phyloP scores from a whole-genome alignment of 2,113 vertebrate genomes.

The Silurus meridionalis region DNA sequence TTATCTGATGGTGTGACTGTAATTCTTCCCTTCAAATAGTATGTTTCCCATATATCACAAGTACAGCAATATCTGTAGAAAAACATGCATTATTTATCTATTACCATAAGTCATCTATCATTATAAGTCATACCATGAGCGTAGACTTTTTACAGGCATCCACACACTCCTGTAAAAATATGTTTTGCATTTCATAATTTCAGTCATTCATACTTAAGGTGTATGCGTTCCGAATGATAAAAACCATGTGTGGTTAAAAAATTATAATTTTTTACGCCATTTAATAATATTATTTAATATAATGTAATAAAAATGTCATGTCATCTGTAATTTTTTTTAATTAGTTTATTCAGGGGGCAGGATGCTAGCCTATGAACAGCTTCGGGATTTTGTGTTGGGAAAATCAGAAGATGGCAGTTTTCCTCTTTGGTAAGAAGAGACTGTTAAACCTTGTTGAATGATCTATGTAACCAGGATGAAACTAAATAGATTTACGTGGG shows the following conservation, averaged over 20 bases:
- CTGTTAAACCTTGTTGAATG: neutral
- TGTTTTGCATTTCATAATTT: too few relatives aligned
- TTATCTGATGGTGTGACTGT: too few relatives aligned
- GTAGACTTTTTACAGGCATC: too few relatives aligned
- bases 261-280: neutral
- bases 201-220: too few relatives aligned
- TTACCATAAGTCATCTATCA: too few relatives aligned
- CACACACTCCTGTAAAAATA: too few relatives aligned
- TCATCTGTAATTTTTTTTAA: neutral
- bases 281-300: neutral
- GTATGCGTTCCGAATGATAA: neutral
- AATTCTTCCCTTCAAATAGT: too few relatives aligned
- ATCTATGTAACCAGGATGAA: neutral
- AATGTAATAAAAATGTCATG: neutral
- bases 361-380: conserved; percentile 82
- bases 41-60: too few relatives aligned
- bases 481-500: neutral
- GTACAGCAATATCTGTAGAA: too few relatives aligned
- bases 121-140: too few relatives aligned
- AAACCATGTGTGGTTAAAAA: neutral
- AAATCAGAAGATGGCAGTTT: conserved; percentile 74
- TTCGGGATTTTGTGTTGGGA: conserved; percentile 78
- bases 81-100: too few relatives aligned
- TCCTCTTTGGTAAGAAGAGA: conserved; percentile 77
- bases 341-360: conserved; percentile 82